Evolutionary conservation across 2,888 invertebrate genomes (phyloP).

Genomic region (Agonopterix subpropinquella): DNA sequence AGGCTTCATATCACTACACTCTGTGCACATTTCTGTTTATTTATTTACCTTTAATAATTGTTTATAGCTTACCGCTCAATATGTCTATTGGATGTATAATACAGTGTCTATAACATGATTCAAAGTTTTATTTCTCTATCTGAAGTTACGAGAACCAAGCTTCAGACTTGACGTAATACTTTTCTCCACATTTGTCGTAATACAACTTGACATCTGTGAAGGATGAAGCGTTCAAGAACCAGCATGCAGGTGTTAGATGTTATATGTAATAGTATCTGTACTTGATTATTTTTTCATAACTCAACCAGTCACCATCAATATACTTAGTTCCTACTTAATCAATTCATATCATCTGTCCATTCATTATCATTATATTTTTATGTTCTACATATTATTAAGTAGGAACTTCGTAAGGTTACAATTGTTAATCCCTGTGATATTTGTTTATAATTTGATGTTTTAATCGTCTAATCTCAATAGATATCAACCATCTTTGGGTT

Average conservation of each 20-base stretch:
- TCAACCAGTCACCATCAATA: not conserved
- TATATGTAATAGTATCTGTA: slow-evolving; percentile 21
- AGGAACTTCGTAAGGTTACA: too few relatives aligned
- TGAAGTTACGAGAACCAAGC: slow-evolving; percentile 30
- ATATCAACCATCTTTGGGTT: too few relatives aligned
- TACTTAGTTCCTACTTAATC: not conserved
- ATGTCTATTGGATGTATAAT: slow-evolving; percentile 43
- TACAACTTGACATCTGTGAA: slow-evolving; percentile 1
- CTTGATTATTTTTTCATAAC: slow-evolving; percentile 1
- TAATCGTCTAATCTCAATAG: too few relatives aligned
- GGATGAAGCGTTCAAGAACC: slow-evolving; percentile 4
- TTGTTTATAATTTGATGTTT: too few relatives aligned
- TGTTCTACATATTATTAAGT: too few relatives aligned
- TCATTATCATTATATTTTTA: not conserved
- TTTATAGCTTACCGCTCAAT: slow-evolving; percentile 56
- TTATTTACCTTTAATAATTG: slow-evolving; percentile 25
- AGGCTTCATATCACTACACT: slow-evolving; percentile 48
- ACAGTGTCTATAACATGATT: slow-evolving; percentile 37
- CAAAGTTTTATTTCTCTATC: slow-evolving; percentile 21
- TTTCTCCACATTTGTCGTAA: not conserved
- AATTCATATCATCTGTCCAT: not conserved
- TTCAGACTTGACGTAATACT: slow-evolving; percentile 22
- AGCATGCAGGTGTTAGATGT: slow-evolving; percentile 56
- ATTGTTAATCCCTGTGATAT: too few relatives aligned
- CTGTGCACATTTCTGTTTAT: slow-evolving; percentile 45